These are phyloP conservation scores for Spatula versicolor DNA, from an alignment of 2,797 vertebrate genomes.

Conservation along the genomic window DNA sequence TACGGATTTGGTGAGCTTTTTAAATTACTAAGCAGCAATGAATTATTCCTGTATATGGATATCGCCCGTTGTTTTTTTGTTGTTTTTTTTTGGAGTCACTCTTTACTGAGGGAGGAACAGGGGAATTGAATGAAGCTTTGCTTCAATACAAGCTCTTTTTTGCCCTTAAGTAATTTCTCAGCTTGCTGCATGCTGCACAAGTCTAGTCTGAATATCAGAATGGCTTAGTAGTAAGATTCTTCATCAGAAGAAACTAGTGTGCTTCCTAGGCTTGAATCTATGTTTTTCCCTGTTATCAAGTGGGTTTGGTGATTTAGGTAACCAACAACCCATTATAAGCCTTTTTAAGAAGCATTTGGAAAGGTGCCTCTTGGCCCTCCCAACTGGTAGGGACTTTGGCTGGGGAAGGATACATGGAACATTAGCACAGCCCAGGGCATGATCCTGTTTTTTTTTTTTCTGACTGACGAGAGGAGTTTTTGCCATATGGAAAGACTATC, in stretches of 20 bases:
- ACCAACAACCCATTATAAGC: not conserved
- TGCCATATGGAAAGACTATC: slow-evolving; percentile 29
- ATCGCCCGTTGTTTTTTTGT: too few relatives aligned
- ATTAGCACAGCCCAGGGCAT: not conserved
- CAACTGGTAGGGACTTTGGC: rapidly evolving
- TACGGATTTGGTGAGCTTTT: not conserved
- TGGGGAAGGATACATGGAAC: not conserved
- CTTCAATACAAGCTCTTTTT: not conserved
- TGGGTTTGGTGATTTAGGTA: not conserved
- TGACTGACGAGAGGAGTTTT: not conserved
- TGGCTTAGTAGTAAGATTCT: not conserved
- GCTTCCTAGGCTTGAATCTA: not conserved
- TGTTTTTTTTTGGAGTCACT: not conserved
- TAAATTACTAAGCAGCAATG: not conserved
- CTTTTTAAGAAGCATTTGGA: not conserved
- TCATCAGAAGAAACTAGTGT: not conserved
- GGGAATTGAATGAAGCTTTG: not conserved
- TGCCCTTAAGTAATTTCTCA: not conserved
- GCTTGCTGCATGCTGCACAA: not conserved
- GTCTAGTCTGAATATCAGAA: not conserved
- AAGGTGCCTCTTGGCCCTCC: not conserved
- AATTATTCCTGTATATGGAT: not conserved
- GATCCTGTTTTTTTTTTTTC: not conserved
- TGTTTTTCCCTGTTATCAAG: not conserved
- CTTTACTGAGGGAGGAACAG: not conserved